Conservation (phyloP, 2,888 invertebrate species). For the Morinoia aosen region DNA sequence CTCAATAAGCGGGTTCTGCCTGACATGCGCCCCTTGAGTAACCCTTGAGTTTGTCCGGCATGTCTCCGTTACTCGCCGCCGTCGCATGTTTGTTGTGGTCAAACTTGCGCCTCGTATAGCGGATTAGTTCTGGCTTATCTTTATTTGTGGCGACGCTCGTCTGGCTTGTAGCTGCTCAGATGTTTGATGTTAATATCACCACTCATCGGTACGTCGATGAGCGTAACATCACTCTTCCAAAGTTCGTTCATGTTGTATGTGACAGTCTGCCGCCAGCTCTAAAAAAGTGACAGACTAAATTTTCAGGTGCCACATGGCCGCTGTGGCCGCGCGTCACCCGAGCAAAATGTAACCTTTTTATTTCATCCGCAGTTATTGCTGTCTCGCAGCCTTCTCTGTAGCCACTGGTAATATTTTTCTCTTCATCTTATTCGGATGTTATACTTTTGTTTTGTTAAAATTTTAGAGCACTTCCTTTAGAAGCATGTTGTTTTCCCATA, state of each 20-base stretch:
- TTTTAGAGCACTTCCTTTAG: background rate
- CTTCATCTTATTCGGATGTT: background rate
- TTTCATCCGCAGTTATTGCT: background rate
- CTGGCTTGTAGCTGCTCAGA: background rate
- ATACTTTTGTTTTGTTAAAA: background rate
- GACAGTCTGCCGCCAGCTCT: background rate
- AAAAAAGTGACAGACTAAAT: background rate
- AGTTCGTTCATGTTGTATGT: background rate
- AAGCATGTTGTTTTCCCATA: background rate
- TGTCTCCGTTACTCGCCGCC: background rate
- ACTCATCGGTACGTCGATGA: background rate
- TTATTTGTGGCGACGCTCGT: background rate
- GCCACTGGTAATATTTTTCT: background rate
- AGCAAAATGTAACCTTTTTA: background rate
- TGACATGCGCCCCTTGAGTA: background rate
- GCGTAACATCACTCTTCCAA: background rate
- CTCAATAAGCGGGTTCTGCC: background rate
- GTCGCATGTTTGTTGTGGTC: background rate
- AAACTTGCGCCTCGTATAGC: background rate
- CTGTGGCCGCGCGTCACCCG: background rate
- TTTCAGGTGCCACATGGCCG: no score
- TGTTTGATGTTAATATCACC: background rate
- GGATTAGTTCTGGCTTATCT: background rate
- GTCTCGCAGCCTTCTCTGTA: background rate
- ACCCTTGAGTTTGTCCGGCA: background rate